Percentiles rank a stretch among this genome's conserved stretches.
Conservation (phyloP, 2,797 vertebrate genomes). For the Enteromius thamalakanensis region DNA sequence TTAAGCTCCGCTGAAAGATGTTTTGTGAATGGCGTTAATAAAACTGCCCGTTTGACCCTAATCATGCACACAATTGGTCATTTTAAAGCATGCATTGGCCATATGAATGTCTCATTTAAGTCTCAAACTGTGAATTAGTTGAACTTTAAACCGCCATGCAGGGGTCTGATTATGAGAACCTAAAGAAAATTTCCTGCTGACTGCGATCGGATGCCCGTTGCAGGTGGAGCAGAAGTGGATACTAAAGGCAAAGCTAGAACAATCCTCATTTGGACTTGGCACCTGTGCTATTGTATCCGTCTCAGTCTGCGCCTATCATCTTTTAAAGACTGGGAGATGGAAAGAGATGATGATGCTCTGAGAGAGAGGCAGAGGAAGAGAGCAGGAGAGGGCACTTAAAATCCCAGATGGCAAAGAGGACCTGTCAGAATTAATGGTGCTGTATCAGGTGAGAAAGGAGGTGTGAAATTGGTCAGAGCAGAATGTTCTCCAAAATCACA, state of each 20-base stretch:
- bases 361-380: constrained; percentile 55
- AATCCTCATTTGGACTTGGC: constrained; percentile 37
- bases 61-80: constrained; percentile 22
- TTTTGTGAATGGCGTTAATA: constrained; percentile 21
- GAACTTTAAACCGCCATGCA: constrained; percentile 3
- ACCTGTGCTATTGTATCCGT: constrained; percentile 13
- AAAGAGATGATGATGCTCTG: constrained; percentile 41
- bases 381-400: constrained; percentile 73
- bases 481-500: constrained; percentile 65
- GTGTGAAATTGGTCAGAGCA: constrained; percentile 79
- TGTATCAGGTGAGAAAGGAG: constrained; percentile 79
- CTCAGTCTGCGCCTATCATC: constrained; percentile 28
- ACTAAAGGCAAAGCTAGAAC: constrained; percentile 19
- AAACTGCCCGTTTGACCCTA: not conserved
- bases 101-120: constrained; percentile 12
- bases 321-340: constrained; percentile 22
- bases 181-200: not conserved
- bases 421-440: constrained; percentile 84
- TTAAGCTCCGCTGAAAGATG: constrained; percentile 11
- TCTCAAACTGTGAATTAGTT: constrained; percentile 34
- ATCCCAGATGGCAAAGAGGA: constrained; percentile 75
- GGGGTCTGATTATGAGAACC: constrained; percentile 17
- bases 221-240: constrained; percentile 8
- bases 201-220: not conserved
- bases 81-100: not conserved